Evolutionary conservation across 1,140 invertebrate genomes (phyloP).

Genomic region (Drosophila subpulchrella): DNA sequence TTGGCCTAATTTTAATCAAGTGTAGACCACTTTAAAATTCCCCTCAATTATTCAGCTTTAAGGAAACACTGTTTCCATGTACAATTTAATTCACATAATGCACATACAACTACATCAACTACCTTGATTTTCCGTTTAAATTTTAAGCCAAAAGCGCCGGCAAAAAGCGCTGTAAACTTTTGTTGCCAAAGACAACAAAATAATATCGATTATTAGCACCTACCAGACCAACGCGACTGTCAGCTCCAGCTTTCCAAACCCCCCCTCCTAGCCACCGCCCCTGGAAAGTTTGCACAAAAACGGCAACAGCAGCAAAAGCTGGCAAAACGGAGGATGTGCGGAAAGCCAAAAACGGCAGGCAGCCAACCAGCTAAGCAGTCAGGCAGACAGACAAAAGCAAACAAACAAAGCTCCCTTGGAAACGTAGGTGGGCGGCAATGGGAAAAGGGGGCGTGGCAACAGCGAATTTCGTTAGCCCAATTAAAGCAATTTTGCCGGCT

Average conservation of each 20-base stretch:
- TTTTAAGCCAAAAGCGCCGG: conserved; percentile 7
- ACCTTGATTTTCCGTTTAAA: conserved; percentile 21
- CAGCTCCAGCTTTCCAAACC: conserved; percentile 25
- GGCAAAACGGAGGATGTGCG: conserved; percentile 20
- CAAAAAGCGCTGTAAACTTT: conserved; percentile 66
- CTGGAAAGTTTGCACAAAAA: conserved; percentile 37
- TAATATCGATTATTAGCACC: conserved; percentile 82
- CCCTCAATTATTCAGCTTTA: neutral
- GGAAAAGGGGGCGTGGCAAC: conserved; percentile 27
- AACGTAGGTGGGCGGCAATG: conserved; percentile 11
- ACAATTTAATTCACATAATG: conserved; percentile 16
- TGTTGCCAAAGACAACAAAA: conserved; percentile 73
- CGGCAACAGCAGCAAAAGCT: conserved; percentile 15
- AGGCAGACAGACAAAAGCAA: conserved; percentile 70
- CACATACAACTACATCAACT: neutral
- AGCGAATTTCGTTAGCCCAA: conserved; percentile 70
- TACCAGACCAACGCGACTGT: conserved; percentile 28
- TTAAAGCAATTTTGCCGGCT: conserved; percentile 77
- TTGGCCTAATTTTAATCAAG: no score
- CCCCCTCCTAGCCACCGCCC: conserved; percentile 7
- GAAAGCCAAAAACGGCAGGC: conserved; percentile 17
- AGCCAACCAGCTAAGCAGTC: conserved; percentile 50
- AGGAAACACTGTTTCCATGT: neutral
- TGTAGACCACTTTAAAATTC: neutral
- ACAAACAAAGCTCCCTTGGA: conserved; percentile 67